These are phyloP conservation scores for Microctenopoma stevenorrisi DNA, from an alignment of 2,797 vertebrate genomes.

Conservation along the genomic window DNA sequence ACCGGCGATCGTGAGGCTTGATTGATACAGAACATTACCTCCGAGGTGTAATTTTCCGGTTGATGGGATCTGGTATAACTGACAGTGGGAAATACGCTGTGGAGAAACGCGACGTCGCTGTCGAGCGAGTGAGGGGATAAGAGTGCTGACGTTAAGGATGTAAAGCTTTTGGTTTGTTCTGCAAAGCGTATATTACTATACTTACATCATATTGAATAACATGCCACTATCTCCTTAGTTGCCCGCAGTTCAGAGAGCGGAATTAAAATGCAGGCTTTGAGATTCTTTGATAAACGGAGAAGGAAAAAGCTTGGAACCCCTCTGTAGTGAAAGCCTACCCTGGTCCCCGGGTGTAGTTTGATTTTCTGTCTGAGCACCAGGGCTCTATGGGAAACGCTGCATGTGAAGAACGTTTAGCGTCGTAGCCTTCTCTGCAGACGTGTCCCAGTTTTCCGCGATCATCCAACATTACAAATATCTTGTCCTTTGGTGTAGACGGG, in stretches of 20 bases:
- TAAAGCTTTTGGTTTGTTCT: not conserved
- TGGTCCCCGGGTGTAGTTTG: conserved; percentile 25
- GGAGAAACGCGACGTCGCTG: not conserved
- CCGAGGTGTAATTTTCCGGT: conserved; percentile 15
- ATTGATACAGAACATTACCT: conserved; percentile 19
- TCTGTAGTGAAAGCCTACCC: conserved; percentile 4
- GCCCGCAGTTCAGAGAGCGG: not conserved
- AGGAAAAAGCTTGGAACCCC: not conserved
- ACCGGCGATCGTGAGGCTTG: not conserved
- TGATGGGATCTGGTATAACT: not conserved
- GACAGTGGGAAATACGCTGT: not conserved
- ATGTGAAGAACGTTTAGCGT: conserved; percentile 18
- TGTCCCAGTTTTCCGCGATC: conserved; percentile 24
- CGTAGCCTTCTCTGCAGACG: conserved; percentile 14
- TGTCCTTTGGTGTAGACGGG: conserved; percentile 3
- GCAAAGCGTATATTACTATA: not conserved
- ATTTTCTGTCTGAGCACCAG: conserved; percentile 37
- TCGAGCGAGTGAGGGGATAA: not conserved
- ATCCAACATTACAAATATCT: conserved; percentile 12
- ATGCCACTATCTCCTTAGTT: not conserved
- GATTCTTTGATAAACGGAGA: not conserved
- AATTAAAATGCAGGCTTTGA: not conserved
- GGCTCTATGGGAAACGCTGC: conserved; percentile 35
- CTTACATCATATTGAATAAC: no score
- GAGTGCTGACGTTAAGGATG: not conserved